Base-by-base conservation (phyloP, 1,140 invertebrate genomes). In the Drosophila lacertosa region DNA sequence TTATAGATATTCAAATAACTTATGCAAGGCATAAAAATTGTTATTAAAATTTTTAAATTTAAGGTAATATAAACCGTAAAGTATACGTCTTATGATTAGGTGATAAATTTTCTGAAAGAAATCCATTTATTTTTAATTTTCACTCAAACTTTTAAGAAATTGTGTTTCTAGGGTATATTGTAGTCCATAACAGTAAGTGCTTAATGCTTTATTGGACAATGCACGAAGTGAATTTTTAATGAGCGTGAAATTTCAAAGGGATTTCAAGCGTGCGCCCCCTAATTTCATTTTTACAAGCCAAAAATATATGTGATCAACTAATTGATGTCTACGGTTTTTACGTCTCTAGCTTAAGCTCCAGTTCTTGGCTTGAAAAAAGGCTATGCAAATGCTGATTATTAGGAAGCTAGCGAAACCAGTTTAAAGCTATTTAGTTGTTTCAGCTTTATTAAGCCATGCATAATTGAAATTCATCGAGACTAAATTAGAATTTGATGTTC, bases 181-280 rank as follows among this genome's bases (percentile, higher is more conserved):
- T 24, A 16, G 24, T 32, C 2, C 9, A 24, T 63, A 33, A 26
- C 10, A 29, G 5, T 20, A 2, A 10, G 10, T 32, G 2, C 3
- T 20, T 6, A 4, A 50, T 22, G 18, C 29, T 29, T 58, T 15
- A 51, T 54, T 63, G 24, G 32, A 26, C 26, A 35, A 32, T 39
- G 68, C 64, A 63, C 39, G 68, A 24, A 42, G 26, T 63, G 76
- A 86, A 84, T 86, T 48, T 48, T 24, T 81, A 48, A 86, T 84
- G 69, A 86, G 64, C 54, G 20, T 55, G 16, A 40, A 63, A 65
- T 59, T 66, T 32, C 39, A 11, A 54, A 59, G 54, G 24, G 40
- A 39, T 33, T 20, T 44, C 4, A 24, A 50, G 65, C 55, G 54
- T 60, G 47, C 29, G 33, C 37, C 24, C 4, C 45, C 15, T 24